Base-by-base conservation (phyloP, 2,113 vertebrate genomes). In the Ibidorhyncha struthersii region DNA sequence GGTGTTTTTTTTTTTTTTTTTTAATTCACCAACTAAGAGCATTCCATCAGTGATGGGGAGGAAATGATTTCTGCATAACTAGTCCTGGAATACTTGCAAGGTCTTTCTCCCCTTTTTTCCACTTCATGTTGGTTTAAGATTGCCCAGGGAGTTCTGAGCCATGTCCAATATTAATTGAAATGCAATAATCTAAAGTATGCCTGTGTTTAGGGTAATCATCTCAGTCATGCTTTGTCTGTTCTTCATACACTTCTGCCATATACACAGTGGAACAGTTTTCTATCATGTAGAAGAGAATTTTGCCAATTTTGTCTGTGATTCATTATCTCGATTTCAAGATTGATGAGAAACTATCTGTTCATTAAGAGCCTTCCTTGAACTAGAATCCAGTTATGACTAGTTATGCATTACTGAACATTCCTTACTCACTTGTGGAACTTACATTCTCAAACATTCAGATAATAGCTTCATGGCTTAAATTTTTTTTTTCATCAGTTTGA, bases 391-490 rank as follows among this genome's bases (percentile, higher is more conserved):
- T 79, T 94, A 38, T 45, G 93, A 93, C 95, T 96, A 97, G 95
- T 97, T 97, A 97, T 90, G 86, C 87, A 78, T 92, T 97, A 93
- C 82, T 85, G 53, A 97, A 67, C 38, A 29, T 40, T 95, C 62
- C 55, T 96, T 94, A 82, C 13, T 78, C 67, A 89, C 77, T 92
- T 79, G 50, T 81, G 83, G 92, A 87, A 84, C 34, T 87, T 77
- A 4, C 0, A 5, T 71, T 94, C 52, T 38, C 22, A 90, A 52
- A 41, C 12, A 30, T 47, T 85, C 65, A 30, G 56, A 49, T 91
- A 69, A 82, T 53, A 83, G 47, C 27, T 89, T 86, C 63, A 77
- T 95, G 79, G n/a, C 50, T 86, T 89, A 32, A n/a, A 4, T 81
- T 45, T 61, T 14, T 41, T 67, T 71, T 82, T 93, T 36, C 71